Evolutionary conservation across 2,888 invertebrate species (phyloP).

Genomic region (Drepana falcataria): DNA sequence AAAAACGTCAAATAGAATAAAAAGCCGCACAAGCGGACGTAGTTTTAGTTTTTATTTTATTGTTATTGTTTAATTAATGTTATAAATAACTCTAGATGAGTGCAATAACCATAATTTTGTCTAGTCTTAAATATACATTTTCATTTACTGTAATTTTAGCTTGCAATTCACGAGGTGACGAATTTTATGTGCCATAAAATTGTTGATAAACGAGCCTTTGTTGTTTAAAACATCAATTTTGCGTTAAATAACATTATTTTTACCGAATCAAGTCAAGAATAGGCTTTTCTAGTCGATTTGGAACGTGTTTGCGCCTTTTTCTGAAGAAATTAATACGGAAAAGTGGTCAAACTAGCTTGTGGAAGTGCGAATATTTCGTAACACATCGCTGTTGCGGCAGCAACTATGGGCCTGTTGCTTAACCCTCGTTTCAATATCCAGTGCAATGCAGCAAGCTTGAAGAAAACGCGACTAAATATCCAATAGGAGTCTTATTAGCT

Average conservation of each 20-base stretch:
- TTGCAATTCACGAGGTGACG: conserved; percentile 51
- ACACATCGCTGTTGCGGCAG: conserved; percentile 24
- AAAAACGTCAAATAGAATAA: conserved; percentile 70
- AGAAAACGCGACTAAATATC: conserved; percentile 33
- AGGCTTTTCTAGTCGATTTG: conserved; percentile 5
- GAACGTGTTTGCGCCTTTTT: neutral
- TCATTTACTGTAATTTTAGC: conserved; percentile 41
- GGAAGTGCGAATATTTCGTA: conserved; percentile 22
- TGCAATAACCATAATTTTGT: conserved; percentile 53
- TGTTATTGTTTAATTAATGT: conserved; percentile 65
- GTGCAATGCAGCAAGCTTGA: conserved; percentile 24
- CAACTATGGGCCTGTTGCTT: conserved; percentile 43
- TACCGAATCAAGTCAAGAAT: conserved; percentile 21
- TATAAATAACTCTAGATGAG: conserved; percentile 43
- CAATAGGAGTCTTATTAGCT: conserved; percentile 42
- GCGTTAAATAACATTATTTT: conserved; percentile 21
- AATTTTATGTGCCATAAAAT: conserved; percentile 67
- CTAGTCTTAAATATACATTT: conserved; percentile 53
- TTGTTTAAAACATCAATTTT: conserved; percentile 46
- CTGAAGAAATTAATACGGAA: neutral
- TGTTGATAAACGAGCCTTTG: conserved; percentile 65
- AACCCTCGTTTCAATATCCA: conserved; percentile 31
- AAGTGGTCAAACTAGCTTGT: neutral
- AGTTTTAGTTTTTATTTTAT: conserved; percentile 66
- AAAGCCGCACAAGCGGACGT: conserved; percentile 66